These are phyloP conservation scores for Premnoplex brunnescens DNA, from an alignment of 2,797 vertebrate species.

Conservation along the genomic window DNA sequence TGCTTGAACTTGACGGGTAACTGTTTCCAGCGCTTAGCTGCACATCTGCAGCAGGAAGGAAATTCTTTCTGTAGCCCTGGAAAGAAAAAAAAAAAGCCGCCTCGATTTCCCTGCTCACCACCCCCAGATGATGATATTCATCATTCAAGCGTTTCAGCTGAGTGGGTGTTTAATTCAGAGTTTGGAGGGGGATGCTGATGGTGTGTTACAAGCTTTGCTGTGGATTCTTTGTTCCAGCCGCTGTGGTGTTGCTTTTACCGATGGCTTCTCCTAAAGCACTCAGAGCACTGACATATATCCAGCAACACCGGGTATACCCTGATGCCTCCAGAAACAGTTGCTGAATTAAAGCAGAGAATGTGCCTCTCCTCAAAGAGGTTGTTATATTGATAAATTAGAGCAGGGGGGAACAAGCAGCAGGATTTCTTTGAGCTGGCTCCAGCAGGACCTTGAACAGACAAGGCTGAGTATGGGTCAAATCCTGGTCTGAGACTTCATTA, in stretches of 20 bases:
- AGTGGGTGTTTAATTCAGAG: constrained; percentile 59
- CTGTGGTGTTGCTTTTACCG: neutral
- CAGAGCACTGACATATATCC: neutral
- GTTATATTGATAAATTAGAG: neutral
- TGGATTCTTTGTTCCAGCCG: neutral
- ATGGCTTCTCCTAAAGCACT: neutral
- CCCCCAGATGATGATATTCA: constrained; percentile 35
- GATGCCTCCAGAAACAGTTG: neutral
- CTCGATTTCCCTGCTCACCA: neutral
- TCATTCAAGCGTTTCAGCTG: constrained; percentile 9
- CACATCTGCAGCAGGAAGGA: constrained; percentile 71
- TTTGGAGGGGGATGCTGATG: neutral
- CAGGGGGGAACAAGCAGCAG: rapidly evolving
- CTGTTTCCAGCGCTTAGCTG: constrained; percentile 52
- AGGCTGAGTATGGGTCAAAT: neutral
- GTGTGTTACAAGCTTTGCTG: neutral
- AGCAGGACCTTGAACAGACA: neutral
- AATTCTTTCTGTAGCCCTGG: constrained; percentile 56
- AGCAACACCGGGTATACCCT: neutral
- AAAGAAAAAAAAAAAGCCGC: constrained; percentile 56
- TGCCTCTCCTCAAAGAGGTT: neutral
- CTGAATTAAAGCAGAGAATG: neutral
- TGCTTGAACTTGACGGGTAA: constrained; percentile 42
- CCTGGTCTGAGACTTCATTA: neutral
- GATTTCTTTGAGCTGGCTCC: neutral